phyloP scores from a whole-genome alignment of 2,113 vertebrate genomes.

The Tetrao urogallus region DNA sequence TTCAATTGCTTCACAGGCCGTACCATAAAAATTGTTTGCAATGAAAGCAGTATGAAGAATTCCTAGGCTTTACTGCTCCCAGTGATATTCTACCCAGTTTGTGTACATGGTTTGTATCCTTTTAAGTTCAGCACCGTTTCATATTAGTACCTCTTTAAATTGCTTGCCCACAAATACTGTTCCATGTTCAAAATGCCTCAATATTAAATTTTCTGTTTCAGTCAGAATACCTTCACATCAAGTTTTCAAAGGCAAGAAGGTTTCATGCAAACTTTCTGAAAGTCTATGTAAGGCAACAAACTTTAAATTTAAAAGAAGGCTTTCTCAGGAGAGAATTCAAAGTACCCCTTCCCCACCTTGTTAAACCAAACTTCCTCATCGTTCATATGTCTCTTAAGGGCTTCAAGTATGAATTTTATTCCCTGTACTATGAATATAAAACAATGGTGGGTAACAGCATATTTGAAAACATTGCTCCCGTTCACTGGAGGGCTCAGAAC shows the following conservation, averaged over 20 bases:
- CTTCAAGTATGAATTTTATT: not conserved
- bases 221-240: conserved; percentile 2
- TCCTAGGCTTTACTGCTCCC: conserved; percentile 47
- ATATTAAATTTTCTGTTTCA: conserved; percentile 59
- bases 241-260: conserved; percentile 43
- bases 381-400: not conserved
- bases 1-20: conserved; percentile 63
- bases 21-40: conserved; percentile 60
- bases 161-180: conserved; percentile 8
- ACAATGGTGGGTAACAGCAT: not conserved
- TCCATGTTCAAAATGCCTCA: conserved; percentile 22
- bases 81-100: conserved; percentile 41
- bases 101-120: conserved; percentile 13
- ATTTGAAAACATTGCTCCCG: not conserved
- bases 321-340: not conserved
- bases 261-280: conserved; percentile 21
- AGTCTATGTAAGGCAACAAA: conserved; percentile 22
- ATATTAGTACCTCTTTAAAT: conserved; percentile 49
- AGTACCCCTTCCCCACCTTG: not conserved
- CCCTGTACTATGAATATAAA: not conserved
- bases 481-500: not conserved
- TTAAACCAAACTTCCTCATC: not conserved
- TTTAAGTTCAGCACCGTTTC: conserved; percentile 46
- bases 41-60: conserved; percentile 59
- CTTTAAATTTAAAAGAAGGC: not conserved